Percentiles rank a stretch among this genome's conserved stretches.
Conservation (phyloP, 1,140 invertebrate species). For the Episyrphus balteatus region DNA sequence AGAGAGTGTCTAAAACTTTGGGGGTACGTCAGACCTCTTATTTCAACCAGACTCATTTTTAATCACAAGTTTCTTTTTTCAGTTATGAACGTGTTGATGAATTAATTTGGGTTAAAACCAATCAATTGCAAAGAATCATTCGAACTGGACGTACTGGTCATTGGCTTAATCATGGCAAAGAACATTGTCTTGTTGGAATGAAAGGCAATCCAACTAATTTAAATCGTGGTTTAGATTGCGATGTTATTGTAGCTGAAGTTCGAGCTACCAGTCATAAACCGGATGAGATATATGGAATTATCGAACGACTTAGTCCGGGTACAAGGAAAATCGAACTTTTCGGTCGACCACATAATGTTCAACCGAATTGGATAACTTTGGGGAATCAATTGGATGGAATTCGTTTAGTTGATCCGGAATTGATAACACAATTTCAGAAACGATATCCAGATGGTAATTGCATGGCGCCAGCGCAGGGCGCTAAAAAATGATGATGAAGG, state of each 20-base stretch:
- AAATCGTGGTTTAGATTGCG: conserved; percentile 90
- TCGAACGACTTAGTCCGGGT: conserved; percentile 75
- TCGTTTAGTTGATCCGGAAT: conserved; percentile 79
- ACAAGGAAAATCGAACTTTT: conserved; percentile 97
- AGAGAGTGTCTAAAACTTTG: conserved; percentile 83
- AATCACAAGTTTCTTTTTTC: not conserved
- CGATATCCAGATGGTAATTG: conserved; percentile 78
- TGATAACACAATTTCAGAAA: conserved; percentile 81
- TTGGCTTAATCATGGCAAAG: conserved; percentile 98
- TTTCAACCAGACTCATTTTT: not conserved
- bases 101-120: conserved; percentile 98
- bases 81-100: conserved; percentile 89
- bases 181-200: conserved; percentile 94
- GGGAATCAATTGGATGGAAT: conserved; percentile 44
- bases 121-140: conserved; percentile 94
- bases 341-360: conserved; percentile 93
- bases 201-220: conserved; percentile 87
- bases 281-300: conserved; percentile 94
- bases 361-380: conserved; percentile 81
- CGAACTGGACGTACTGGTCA: conserved; percentile 92
- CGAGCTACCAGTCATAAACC: conserved; percentile 95
- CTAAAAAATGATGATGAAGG: conserved; percentile 24
- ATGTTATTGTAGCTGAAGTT: conserved; percentile 97
- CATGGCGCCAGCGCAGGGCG: conserved; percentile 26
- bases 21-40: conserved; percentile 42